Evolutionary conservation across 2,113 vertebrate species (phyloP), one percentile per base, ranked within the genome.

Genomic region (Penelope pileata): DNA sequence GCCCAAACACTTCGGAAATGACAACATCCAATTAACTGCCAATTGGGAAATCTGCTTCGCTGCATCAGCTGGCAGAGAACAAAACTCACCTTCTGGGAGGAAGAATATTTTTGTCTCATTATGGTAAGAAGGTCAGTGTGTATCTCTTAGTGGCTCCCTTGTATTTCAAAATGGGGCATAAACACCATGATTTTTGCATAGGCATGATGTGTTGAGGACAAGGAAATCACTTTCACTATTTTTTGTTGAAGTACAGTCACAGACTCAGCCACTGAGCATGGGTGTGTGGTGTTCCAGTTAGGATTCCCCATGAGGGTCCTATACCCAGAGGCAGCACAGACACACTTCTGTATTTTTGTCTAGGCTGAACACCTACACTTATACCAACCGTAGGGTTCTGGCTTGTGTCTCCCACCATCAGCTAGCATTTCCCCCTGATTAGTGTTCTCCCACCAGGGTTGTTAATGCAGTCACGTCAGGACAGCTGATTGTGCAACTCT

Each of bases 351-450:
- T 50, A 21, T 50, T 86, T 92, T 73, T 83, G 72, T 70, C 36
- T 84, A 40, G 74, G 56, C 69, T 82, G 69, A 91, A 87, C 89
- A 85, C n/a, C 70, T 90, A 76, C n/a, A 66, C 29, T 78, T 86
- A 74, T 10, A 86, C 59, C 90, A 90, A 2, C 82, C 83, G 16
- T 6, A 93, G 78, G 67, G 79, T 42, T 83, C 76, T 86, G 86
- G 42, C 59, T 93, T 63, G 40, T 77, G 15, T 69, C 59, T 83
- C 79, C 72, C 83, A 83, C 54, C 68, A 59, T 86, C 16, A 14
- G 85, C 68, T 90, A 30, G 0, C 54, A 50, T 86, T 93, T 91
- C 79, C 80, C 85, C 59, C 4, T 7, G n/a, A 21, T 86, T 73
- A 73, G 22, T 69, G 62, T 76, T 90, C 63, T 93, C 75, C 91